phyloP scores from a whole-genome alignment of 2,888 invertebrate genomes.

The Ligdia adustata region DNA sequence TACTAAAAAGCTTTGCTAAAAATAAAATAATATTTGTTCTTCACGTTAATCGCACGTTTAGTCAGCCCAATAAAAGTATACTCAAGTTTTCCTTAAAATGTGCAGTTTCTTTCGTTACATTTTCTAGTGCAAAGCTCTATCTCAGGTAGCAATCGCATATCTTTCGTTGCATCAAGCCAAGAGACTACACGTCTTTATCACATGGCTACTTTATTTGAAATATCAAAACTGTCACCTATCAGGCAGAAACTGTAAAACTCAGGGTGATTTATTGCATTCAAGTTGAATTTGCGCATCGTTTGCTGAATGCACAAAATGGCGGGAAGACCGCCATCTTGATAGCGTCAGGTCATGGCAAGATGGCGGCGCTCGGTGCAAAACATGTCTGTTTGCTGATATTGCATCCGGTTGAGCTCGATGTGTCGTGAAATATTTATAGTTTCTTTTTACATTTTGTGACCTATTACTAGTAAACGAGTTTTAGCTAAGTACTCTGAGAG shows the following conservation, averaged over 20 bases:
- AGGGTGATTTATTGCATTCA: constrained; percentile 24
- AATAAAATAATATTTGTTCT: too few relatives aligned
- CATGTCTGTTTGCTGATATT: constrained; percentile 44
- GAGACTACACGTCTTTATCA: constrained; percentile 9
- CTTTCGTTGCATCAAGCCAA: constrained; percentile 10
- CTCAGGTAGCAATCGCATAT: constrained; percentile 12
- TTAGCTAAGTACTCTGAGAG: too few relatives aligned
- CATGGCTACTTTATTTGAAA: constrained; percentile 14
- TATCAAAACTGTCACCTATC: constrained; percentile 22
- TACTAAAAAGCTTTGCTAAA: too few relatives aligned
- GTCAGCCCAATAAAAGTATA: too few relatives aligned
- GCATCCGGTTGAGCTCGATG: constrained; percentile 39
- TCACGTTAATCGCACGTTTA: too few relatives aligned
- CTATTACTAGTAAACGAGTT: too few relatives aligned
- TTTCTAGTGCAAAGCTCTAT: not conserved
- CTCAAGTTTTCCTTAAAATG: too few relatives aligned
- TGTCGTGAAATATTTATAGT: constrained; percentile 11
- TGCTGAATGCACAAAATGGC: constrained; percentile 17
- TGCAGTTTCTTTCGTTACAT: not conserved
- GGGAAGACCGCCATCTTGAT: constrained; percentile 44
- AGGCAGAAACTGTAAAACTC: constrained; percentile 21
- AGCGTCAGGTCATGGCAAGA: constrained; percentile 43
- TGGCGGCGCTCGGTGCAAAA: constrained; percentile 34
- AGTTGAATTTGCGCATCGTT: constrained; percentile 20
- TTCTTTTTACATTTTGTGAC: not conserved